Evolutionary conservation across 2,797 vertebrate genomes (phyloP), one percentile per base, ranked within the genome.

Genomic region (Aplochiton taeniatus): DNA sequence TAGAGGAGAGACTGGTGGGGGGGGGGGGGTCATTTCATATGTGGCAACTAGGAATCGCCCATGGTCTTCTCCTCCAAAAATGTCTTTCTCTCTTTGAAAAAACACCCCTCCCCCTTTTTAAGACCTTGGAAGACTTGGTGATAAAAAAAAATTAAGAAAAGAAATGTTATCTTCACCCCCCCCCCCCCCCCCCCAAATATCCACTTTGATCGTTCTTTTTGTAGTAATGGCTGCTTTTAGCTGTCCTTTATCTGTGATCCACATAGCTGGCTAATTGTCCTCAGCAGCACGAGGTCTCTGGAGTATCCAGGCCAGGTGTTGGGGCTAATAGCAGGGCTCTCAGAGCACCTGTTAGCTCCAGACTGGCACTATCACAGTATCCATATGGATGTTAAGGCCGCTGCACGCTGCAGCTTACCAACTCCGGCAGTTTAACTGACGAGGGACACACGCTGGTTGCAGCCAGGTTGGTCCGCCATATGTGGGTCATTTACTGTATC

Each of bases 341-440:
- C 70, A 42, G 69, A 85, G 83, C 88, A 90, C 89, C 89, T 90
- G 87, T 81, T 82, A 71, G 64, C 84, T 62, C 66, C 76, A 66
- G 60, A 20, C 63, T 68, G 67, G 72, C n/a, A 41, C 17, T 47
- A 55, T 31, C 47, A 42, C 41, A 47, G 74, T 74, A 65, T 74
- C 74, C 62, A 4, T 18, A 18, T 62, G 59, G 51, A 65, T 31
- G 31, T 2, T 31, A 31, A 31, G 31, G 31, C 2, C 31, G 6
- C 31, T 2, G 31, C 31, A 31, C 31, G 69, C 68, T 46, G 57
- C 73, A 49, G 73, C 73, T 82, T 80, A 85, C 79, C 78, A 84
- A 63, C 61, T 19, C 56, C 69, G 59, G 55, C 19, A 65, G 59
- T 69, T 45, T 63, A 63, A 14, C 65, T 51, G 43, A 46, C 41